Percentiles rank a stretch among this genome's conserved stretches.
These are phyloP conservation scores for Sebastes hubbsi DNA, from an alignment of 2,797 vertebrate genomes.

Conservation along the genomic window DNA sequence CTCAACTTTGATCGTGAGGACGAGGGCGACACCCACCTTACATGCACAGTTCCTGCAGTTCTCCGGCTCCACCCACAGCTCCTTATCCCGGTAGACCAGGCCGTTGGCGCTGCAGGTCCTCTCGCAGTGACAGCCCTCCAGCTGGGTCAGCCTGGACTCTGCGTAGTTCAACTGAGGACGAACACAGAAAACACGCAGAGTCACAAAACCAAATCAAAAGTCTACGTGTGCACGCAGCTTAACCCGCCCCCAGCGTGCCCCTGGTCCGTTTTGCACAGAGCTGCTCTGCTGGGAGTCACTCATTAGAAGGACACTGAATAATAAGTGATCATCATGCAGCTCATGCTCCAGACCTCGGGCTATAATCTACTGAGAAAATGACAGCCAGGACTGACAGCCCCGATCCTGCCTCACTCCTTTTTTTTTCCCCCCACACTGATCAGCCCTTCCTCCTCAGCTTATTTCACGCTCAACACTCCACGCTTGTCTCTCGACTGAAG, in stretches of 20 bases:
- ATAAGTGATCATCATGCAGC: conserved; percentile 53
- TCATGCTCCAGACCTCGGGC: conserved; percentile 55
- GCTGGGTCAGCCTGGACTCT: conserved; percentile 91
- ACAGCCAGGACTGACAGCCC: conserved; percentile 42
- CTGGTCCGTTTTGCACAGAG: conserved; percentile 5
- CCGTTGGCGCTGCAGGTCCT: conserved; percentile 91
- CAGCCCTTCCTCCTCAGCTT: conserved; percentile 7
- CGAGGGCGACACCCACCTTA: conserved; percentile 80
- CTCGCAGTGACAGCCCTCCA: conserved; percentile 96
- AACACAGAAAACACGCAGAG: conserved; percentile 24
- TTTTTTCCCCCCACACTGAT: conserved; percentile 39
- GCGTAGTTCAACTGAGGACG: conserved; percentile 90
- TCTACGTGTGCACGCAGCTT: neutral
- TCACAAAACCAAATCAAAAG: conserved; percentile 26
- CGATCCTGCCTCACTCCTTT: conserved; percentile 7
- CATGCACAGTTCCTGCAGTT: conserved; percentile 95
- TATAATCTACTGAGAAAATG: conserved; percentile 48
- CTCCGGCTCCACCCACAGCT: conserved; percentile 93
- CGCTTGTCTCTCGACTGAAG: neutral
- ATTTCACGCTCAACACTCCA: conserved; percentile 19
- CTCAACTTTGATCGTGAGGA: neutral
- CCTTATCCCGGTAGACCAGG: conserved; percentile 89
- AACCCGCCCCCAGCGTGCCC: neutral
- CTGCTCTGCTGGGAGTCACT: conserved; percentile 36
- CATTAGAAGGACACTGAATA: conserved; percentile 50